Percentiles rank a stretch among this genome's conserved stretches.
Evolutionary conservation across 2,113 vertebrate species (phyloP).

Genomic region (Ariopsis seemanni): DNA sequence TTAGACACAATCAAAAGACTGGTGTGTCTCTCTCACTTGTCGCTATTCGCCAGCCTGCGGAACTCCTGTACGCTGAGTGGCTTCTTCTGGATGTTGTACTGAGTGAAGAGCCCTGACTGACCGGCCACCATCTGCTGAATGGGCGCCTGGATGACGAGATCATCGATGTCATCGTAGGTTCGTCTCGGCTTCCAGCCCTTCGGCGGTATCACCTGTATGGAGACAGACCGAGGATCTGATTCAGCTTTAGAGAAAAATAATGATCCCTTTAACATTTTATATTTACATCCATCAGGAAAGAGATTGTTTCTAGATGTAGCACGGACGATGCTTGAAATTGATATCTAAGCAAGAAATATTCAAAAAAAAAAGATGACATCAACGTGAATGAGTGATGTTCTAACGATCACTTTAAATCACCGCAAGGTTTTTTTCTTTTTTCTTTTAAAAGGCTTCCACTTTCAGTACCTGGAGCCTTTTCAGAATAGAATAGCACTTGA

Average conservation of each 20-base stretch:
- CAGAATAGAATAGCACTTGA: neutral
- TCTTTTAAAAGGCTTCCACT: neutral
- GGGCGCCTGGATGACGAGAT: constrained; percentile 90
- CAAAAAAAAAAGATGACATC: neutral
- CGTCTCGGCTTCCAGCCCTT: constrained; percentile 92
- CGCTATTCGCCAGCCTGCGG: constrained; percentile 90
- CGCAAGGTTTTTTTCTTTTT: neutral
- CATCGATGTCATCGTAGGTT: constrained; percentile 93
- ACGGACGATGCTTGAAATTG: too few relatives aligned
- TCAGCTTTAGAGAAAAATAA: neutral
- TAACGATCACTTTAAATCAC: neutral
- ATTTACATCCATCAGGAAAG: too few relatives aligned
- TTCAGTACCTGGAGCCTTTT: neutral
- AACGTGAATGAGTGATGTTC: neutral
- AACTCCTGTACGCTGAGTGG: constrained; percentile 93
- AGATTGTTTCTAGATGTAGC: too few relatives aligned
- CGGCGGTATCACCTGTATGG: constrained; percentile 85
- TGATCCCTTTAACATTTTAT: neutral
- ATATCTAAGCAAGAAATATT: too few relatives aligned
- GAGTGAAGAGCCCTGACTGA: constrained; percentile 95
- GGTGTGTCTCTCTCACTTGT: constrained; percentile 78
- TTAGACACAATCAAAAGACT: too few relatives aligned
- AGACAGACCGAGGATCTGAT: neutral
- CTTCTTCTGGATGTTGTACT: constrained; percentile 98
- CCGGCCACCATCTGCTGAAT: constrained; percentile 97